Evolutionary conservation across 2,113 vertebrate genomes (phyloP).

Genomic region (Ellobius talpinus): DNA sequence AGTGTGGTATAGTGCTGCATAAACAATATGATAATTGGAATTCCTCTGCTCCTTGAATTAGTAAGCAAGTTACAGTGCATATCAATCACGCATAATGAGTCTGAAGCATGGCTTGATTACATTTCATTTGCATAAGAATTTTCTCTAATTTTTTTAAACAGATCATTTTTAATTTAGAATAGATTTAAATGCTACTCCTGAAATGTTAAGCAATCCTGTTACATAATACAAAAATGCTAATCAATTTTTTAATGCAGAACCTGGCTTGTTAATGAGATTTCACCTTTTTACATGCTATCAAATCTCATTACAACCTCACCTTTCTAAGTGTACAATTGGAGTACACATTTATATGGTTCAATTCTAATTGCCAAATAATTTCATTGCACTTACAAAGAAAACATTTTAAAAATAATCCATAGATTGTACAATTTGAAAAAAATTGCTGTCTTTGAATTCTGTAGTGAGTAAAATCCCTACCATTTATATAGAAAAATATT

Average conservation of each 20-base stretch:
- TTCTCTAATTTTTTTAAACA: conserved; percentile 81
- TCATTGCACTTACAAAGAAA: conserved; percentile 55
- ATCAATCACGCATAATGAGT: conserved; percentile 82
- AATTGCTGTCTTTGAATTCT: conserved; percentile 40
- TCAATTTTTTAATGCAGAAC: conserved; percentile 66
- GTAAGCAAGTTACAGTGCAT: conserved; percentile 79
- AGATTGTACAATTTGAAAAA: conserved; percentile 61
- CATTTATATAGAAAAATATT: conserved; percentile 41
- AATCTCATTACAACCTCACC: conserved; percentile 74
- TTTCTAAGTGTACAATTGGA: conserved; percentile 64
- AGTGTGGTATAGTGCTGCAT: conserved; percentile 58
- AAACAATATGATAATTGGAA: conserved; percentile 75
- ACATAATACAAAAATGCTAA: conserved; percentile 81
- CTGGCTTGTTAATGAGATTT: conserved; percentile 74
- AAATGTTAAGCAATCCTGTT: conserved; percentile 78
- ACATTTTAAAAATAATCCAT: conserved; percentile 62
- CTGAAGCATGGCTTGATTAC: conserved; percentile 79
- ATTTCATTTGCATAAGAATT: conserved; percentile 84
- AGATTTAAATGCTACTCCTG: conserved; percentile 75
- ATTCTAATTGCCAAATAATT: conserved; percentile 72
- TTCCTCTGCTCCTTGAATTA: conserved; percentile 77
- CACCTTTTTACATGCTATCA: conserved; percentile 76
- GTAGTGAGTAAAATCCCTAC: conserved; percentile 27
- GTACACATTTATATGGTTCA: conserved; percentile 56
- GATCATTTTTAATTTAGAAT: conserved; percentile 79